Evolutionary conservation across 2,888 invertebrate genomes (phyloP).

Genomic region (Pogonocherus hispidulus): DNA sequence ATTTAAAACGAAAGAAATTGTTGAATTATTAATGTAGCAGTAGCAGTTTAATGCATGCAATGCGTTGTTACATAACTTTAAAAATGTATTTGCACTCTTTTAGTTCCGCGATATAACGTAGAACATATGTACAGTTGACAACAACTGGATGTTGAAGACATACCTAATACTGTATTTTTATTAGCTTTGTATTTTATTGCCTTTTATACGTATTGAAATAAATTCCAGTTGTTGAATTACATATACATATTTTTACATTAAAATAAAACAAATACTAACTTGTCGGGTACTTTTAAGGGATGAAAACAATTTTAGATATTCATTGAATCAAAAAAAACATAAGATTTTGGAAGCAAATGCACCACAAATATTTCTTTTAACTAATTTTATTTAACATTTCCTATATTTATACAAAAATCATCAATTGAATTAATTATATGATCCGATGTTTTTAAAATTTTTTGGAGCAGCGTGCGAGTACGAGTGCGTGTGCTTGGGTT

Average conservation of each 20-base stretch:
- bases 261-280: too few species aligned
- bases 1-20: constrained; percentile 51
- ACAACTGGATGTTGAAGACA: constrained; percentile 26
- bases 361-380: not conserved
- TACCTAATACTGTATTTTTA: constrained; percentile 1
- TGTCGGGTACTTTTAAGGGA: too few species aligned
- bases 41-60: constrained; percentile 48
- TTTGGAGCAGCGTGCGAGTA: too few species aligned
- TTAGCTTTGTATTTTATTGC: not conserved
- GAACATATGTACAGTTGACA: constrained; percentile 38
- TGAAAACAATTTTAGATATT: constrained; percentile 1
- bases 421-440: too few species aligned
- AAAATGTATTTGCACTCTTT: constrained; percentile 43
- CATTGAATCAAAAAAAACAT: not conserved
- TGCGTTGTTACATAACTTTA: constrained; percentile 48
- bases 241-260: too few species aligned
- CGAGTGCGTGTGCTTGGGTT: too few species aligned
- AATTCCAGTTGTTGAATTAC: not conserved
- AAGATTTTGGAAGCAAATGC: not conserved
- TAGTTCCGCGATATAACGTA: constrained; percentile 32
- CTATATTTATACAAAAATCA: too few species aligned
- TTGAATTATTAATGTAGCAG: constrained; percentile 51
- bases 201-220: not conserved
- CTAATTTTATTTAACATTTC: too few species aligned
- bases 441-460: too few species aligned